Percentiles rank a stretch among this genome's conserved stretches.
These are phyloP conservation scores for Forbesichthys agassizii DNA, from an alignment of 2,113 vertebrate genomes.

Conservation along the genomic window DNA sequence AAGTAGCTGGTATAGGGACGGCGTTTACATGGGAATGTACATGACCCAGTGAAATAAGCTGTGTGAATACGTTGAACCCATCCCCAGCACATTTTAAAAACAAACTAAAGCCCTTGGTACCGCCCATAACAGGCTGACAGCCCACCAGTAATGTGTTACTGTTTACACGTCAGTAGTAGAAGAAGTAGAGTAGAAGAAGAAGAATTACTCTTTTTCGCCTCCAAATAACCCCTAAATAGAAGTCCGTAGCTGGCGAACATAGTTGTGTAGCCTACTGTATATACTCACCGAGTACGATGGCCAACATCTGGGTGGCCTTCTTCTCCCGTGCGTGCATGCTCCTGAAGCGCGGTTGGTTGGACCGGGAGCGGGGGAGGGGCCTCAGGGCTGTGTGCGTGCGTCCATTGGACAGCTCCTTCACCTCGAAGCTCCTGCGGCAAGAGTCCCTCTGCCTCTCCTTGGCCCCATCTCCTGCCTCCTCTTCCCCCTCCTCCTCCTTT, in stretches of 20 bases:
- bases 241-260: neutral
- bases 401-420: constrained; percentile 83
- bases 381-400: constrained; percentile 80
- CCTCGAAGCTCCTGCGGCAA: constrained; percentile 75
- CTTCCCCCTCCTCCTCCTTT: constrained; percentile 38
- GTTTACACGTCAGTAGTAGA: too few relatives aligned
- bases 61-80: too few relatives aligned
- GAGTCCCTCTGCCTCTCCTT: constrained; percentile 31
- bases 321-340: constrained; percentile 87
- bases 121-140: too few relatives aligned
- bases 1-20: too few relatives aligned
- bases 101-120: too few relatives aligned
- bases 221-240: neutral
- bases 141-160: too few relatives aligned
- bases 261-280: neutral
- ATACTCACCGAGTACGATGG: constrained; percentile 90
- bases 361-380: constrained; percentile 57
- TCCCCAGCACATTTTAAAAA: too few relatives aligned
- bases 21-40: too few relatives aligned
- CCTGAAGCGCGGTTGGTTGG: constrained; percentile 71
- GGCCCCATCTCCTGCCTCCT: constrained; percentile 26
- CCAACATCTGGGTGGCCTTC: constrained; percentile 95
- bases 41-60: too few relatives aligned
- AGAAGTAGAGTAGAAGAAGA: too few relatives aligned
- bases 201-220: neutral